Conservation (phyloP, 2,888 invertebrate genomes). For the Pterobdella sp. region DNA sequence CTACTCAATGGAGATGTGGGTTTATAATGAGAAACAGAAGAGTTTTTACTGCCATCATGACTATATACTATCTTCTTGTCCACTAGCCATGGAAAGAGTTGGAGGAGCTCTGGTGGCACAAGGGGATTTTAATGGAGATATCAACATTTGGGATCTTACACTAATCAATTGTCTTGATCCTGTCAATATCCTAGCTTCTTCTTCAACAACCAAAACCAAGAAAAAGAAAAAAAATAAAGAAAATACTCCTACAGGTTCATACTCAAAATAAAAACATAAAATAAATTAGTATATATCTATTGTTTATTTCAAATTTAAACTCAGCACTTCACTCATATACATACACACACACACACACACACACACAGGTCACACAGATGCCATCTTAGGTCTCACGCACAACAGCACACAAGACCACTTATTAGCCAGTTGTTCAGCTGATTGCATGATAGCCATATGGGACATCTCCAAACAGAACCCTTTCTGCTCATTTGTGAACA, state of each 20-base stretch:
- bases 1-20: slow-evolving; percentile 78
- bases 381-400: slow-evolving; percentile 85
- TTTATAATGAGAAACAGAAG: slow-evolving; percentile 78
- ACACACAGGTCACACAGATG: slow-evolving; percentile 69
- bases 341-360: slow-evolving; percentile 11
- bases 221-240: slow-evolving; percentile 39
- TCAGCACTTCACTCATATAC: neutral
- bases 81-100: slow-evolving; percentile 84
- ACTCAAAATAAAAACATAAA: neutral
- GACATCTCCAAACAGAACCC: slow-evolving; percentile 65
- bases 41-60: slow-evolving; percentile 91
- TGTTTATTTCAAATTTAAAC: neutral
- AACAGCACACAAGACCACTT: slow-evolving; percentile 67
- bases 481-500: slow-evolving; percentile 66
- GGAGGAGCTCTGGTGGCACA: slow-evolving; percentile 78
- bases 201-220: slow-evolving; percentile 65
- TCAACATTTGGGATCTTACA: slow-evolving; percentile 94
- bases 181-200: slow-evolving; percentile 65
- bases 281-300: neutral
- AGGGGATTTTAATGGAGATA: slow-evolving; percentile 82
- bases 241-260: neutral
- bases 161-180: slow-evolving; percentile 84
- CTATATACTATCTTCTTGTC: slow-evolving; percentile 76
- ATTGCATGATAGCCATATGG: slow-evolving; percentile 79
- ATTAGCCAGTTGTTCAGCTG: slow-evolving; percentile 85